These are phyloP conservation scores for Yponomeuta cagnagella DNA, from an alignment of 2,888 invertebrate species.

Conservation along the genomic window DNA sequence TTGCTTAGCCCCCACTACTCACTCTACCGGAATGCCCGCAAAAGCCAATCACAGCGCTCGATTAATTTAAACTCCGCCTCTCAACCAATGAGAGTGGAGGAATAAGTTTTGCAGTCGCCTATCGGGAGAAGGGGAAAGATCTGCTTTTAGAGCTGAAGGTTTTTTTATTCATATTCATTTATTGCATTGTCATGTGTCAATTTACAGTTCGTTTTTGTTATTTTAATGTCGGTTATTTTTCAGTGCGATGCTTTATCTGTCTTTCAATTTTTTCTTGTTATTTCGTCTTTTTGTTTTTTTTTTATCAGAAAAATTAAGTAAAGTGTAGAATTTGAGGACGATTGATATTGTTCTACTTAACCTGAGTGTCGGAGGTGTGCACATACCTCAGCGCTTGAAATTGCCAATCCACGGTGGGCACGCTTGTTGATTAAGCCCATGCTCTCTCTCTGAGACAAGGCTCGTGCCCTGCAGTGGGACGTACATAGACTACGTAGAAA, in stretches of 20 bases:
- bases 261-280: neutral
- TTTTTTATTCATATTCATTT: slow-evolving; percentile 25
- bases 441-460: no score
- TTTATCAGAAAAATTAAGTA: no score
- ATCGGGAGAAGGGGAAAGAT: slow-evolving; percentile 30
- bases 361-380: no score
- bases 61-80: slow-evolving; percentile 43
- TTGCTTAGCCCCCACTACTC: slow-evolving; percentile 51
- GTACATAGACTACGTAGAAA: no score
- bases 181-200: no score
- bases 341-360: no score
- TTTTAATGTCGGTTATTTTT: neutral
- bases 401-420: no score
- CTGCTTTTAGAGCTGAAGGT: slow-evolving; percentile 33
- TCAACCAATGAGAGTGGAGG: slow-evolving; percentile 43
- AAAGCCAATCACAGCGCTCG: slow-evolving; percentile 39
- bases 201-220: no score
- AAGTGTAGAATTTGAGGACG: no score
- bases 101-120: slow-evolving; percentile 31
- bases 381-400: no score
- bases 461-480: no score
- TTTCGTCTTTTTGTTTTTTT: neutral
- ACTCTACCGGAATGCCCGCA: slow-evolving; percentile 36
- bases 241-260: neutral
- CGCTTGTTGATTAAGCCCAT: no score